phyloP scores from a whole-genome alignment of 2,888 invertebrate species.

The Amblyjoppa proteus region DNA sequence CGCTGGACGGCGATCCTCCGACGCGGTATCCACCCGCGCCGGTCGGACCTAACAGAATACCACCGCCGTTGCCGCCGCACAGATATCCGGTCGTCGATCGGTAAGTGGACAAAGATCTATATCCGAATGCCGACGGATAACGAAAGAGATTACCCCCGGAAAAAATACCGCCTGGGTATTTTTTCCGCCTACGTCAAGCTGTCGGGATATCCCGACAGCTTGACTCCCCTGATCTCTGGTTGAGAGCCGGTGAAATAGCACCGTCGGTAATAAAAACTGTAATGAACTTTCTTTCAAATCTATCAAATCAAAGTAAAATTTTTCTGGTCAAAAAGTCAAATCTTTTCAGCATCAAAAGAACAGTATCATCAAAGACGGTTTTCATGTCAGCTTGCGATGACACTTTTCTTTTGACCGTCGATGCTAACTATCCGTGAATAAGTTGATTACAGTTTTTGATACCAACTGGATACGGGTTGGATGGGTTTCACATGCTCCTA shows the following conservation, averaged over 20 bases:
- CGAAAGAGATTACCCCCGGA: constrained; percentile 12
- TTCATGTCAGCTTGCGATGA: too few species aligned
- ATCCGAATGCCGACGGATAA: constrained; percentile 76
- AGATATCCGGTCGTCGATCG: constrained; percentile 86
- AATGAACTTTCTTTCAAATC: too few species aligned
- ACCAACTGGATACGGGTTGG: too few species aligned
- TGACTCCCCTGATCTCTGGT: neutral
- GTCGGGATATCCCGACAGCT: constrained; percentile 12
- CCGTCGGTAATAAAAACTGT: neutral
- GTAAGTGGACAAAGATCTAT: constrained; percentile 81
- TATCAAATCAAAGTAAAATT: too few species aligned
- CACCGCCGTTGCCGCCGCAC: constrained; percentile 81
- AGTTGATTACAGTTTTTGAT: too few species aligned
- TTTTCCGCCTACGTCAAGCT: too few species aligned
- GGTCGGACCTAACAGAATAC: constrained; percentile 82
- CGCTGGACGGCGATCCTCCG: constrained; percentile 75
- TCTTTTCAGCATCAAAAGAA: too few species aligned
- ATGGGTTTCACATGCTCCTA: neutral
- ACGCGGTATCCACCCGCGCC: constrained; percentile 79
- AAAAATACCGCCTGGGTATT: too few species aligned
- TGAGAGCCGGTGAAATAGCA: neutral
- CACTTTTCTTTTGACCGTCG: too few species aligned
- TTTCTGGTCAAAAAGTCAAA: too few species aligned
- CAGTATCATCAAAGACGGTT: too few species aligned
- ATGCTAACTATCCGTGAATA: too few species aligned